Conservation (phyloP, 1,140 invertebrate species). For the Sminthurinus signatus region DNA sequence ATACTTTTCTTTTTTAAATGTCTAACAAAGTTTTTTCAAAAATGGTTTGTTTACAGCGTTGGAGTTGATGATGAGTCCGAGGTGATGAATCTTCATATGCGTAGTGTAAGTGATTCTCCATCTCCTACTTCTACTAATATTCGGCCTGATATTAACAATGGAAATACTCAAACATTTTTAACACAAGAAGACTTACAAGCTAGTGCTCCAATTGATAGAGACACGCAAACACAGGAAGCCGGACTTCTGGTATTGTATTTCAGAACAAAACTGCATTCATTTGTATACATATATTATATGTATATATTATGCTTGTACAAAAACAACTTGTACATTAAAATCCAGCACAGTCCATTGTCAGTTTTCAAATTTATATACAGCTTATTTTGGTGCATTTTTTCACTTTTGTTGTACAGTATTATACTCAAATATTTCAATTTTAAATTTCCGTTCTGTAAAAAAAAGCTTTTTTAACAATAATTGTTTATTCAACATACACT, state of each 20-base stretch:
- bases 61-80: slow-evolving; percentile 85
- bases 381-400: background rate
- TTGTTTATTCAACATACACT: too few relatives aligned
- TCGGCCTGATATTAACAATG: slow-evolving; percentile 19
- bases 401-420: background rate
- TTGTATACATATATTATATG: too few relatives aligned
- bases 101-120: slow-evolving; percentile 67
- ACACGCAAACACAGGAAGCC: slow-evolving; percentile 11
- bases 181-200: slow-evolving; percentile 21
- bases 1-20: too few relatives aligned
- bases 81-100: slow-evolving; percentile 65
- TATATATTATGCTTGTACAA: too few relatives aligned
- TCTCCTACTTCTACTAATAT: background rate
- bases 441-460: background rate
- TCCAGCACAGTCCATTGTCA: too few relatives aligned
- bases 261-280: too few relatives aligned
- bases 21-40: too few relatives aligned
- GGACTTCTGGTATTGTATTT: slow-evolving; percentile 1
- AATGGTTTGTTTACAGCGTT: slow-evolving; percentile 60
- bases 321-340: too few relatives aligned
- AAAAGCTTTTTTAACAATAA: too few relatives aligned
- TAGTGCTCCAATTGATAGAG: slow-evolving; percentile 7
- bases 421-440: background rate
- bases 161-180: slow-evolving; percentile 11
- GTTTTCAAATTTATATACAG: slow-evolving; percentile 3